Percentiles rank a stretch among this genome's conserved stretches.
Conservation (phyloP, 2,113 vertebrate species). For the Ammospiza caudacuta region DNA sequence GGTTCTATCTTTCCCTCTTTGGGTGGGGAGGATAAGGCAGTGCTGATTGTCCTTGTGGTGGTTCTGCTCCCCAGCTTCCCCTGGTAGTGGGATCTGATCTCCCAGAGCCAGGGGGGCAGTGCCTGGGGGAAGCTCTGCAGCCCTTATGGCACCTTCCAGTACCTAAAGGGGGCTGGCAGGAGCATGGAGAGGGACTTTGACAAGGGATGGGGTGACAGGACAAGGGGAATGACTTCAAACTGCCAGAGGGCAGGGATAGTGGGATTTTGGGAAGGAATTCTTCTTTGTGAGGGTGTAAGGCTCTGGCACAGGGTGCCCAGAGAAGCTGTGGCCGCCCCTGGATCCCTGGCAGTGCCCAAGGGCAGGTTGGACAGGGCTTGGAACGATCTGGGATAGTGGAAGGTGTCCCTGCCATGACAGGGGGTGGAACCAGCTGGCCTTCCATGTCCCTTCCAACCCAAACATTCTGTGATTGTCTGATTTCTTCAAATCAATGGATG, state of each 20-base stretch:
- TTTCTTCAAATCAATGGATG: background rate
- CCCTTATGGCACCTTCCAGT: background rate
- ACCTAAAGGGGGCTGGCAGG: background rate
- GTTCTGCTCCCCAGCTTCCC: background rate
- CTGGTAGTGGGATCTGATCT: background rate
- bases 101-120: background rate
- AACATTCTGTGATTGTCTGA: background rate
- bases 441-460: background rate
- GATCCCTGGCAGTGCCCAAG: background rate
- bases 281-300: accelerated
- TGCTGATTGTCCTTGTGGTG: accelerated
- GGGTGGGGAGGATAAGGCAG: background rate
- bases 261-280: background rate
- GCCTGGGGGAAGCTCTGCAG: background rate
- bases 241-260: background rate
- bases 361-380: background rate
- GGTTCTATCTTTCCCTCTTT: background rate
- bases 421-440: accelerated
- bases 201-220: background rate
- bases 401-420: background rate
- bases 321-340: background rate
- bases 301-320: background rate
- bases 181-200: background rate
- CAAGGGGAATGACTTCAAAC: background rate
- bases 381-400: accelerated